Conservation (phyloP, 2,888 invertebrate genomes). For the Andrena marginata region DNA sequence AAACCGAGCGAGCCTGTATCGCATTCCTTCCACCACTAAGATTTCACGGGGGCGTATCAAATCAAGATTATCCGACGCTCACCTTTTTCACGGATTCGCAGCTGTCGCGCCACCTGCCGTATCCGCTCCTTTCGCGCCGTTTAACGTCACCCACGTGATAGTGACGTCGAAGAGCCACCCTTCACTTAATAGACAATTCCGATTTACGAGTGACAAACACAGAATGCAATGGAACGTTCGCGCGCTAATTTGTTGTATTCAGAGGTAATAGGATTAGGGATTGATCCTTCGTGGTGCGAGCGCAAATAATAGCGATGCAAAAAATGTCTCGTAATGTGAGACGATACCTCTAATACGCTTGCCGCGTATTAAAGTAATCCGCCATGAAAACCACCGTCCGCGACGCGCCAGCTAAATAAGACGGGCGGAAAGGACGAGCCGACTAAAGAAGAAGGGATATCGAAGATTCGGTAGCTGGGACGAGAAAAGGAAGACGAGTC, state of each 20-base stretch:
- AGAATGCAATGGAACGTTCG: too few relatives aligned
- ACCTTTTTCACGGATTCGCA: constrained; percentile 77
- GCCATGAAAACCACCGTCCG: background rate
- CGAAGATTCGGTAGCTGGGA: constrained; percentile 42
- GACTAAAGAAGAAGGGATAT: constrained; percentile 20
- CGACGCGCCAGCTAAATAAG: constrained; percentile 34
- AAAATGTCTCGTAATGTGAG: too few relatives aligned
- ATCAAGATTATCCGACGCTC: constrained; percentile 67
- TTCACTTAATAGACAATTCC: constrained; percentile 7
- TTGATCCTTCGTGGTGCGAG: too few relatives aligned
- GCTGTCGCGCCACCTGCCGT: constrained; percentile 79
- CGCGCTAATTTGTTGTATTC: too few relatives aligned
- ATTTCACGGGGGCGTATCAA: constrained; percentile 73
- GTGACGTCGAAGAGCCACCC: constrained; percentile 33
- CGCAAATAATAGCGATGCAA: too few relatives aligned
- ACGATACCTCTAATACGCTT: too few relatives aligned
- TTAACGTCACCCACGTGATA: constrained; percentile 76
- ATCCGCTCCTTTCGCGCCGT: constrained; percentile 79
- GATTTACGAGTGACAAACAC: background rate
- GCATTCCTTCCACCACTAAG: constrained; percentile 37
- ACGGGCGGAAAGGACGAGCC: constrained; percentile 2
- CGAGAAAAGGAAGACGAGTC: constrained; percentile 37
- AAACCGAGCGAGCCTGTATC: constrained; percentile 10
- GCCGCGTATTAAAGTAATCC: too few relatives aligned
- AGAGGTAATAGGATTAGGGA: too few relatives aligned